Conservation (phyloP, 2,888 invertebrate genomes). For the Dorcus hopei region DNA sequence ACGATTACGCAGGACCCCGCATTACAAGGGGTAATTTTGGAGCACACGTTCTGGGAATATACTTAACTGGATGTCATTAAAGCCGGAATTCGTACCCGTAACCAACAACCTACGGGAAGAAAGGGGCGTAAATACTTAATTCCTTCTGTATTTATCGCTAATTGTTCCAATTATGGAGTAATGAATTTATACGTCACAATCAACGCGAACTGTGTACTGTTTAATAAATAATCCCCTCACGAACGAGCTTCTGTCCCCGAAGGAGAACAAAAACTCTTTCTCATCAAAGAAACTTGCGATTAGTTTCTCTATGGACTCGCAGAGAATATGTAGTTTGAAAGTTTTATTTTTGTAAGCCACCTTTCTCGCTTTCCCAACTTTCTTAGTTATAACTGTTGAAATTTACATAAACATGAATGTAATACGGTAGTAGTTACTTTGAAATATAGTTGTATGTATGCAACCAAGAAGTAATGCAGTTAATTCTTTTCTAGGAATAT, state of each 20-base stretch:
- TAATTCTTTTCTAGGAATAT: slow-evolving; percentile 50
- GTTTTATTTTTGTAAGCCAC: slow-evolving; percentile 1
- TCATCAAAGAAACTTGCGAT: slow-evolving; percentile 7
- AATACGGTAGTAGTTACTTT: no score
- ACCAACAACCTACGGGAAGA: slow-evolving; percentile 5
- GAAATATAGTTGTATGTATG: no score
- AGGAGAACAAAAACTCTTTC: slow-evolving; percentile 7
- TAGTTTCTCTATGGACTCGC: slow-evolving; percentile 1
- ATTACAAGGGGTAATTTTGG: slow-evolving; percentile 31
- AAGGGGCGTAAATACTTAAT: slow-evolving; percentile 32
- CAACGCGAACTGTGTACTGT: no score
- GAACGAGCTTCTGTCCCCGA: slow-evolving; percentile 2
- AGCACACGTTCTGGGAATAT: slow-evolving; percentile 30
- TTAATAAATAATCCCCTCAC: no score
- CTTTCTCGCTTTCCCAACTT: slow-evolving; percentile 1
- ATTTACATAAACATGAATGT: no score
- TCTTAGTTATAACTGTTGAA: not conserved
- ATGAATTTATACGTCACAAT: not conserved
- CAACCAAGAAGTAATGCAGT: no score
- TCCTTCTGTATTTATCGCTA: slow-evolving; percentile 34
- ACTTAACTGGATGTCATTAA: slow-evolving; percentile 30
- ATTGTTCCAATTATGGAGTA: slow-evolving; percentile 26
- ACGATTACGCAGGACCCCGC: slow-evolving; percentile 20
- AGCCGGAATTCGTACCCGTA: slow-evolving; percentile 7
- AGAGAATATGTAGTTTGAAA: slow-evolving; percentile 5